A percentile compares a stretch with the other conserved stretches of the same genome.
Conservation (phyloP, 2,888 invertebrate genomes). For the Dynastes maya region DNA sequence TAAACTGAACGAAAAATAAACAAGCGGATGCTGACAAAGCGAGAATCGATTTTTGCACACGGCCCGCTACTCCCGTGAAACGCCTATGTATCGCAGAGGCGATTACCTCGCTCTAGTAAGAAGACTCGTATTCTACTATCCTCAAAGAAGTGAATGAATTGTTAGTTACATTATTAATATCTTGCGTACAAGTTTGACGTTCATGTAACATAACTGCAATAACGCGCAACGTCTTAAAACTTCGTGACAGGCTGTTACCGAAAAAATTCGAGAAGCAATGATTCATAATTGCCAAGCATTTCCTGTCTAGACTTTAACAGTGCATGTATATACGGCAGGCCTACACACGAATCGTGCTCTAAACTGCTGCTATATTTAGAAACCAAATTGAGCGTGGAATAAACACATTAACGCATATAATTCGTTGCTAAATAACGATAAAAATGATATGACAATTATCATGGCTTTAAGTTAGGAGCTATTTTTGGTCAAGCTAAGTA, state of each 20-base stretch:
- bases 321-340: background rate
- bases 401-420: background rate
- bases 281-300: constrained; percentile 33
- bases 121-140: too few relatives aligned
- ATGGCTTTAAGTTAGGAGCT: background rate
- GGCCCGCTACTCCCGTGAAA: too few relatives aligned
- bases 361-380: constrained; percentile 13
- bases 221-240: background rate
- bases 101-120: too few relatives aligned
- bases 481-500: background rate
- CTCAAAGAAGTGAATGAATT: too few relatives aligned
- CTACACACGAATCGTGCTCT: background rate
- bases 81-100: too few relatives aligned
- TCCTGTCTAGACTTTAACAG: constrained; percentile 30
- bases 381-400: background rate
- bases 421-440: background rate
- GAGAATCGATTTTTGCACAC: too few relatives aligned
- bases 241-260: background rate
- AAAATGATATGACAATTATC: background rate
- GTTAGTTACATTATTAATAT: too few relatives aligned
- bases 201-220: too few relatives aligned
- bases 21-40: too few relatives aligned
- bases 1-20: too few relatives aligned
- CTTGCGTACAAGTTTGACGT: too few relatives aligned
- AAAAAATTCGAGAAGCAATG: constrained; percentile 17